Evolutionary conservation across 1,140 invertebrate genomes (phyloP).

Genomic region (Zaprionus capensis): DNA sequence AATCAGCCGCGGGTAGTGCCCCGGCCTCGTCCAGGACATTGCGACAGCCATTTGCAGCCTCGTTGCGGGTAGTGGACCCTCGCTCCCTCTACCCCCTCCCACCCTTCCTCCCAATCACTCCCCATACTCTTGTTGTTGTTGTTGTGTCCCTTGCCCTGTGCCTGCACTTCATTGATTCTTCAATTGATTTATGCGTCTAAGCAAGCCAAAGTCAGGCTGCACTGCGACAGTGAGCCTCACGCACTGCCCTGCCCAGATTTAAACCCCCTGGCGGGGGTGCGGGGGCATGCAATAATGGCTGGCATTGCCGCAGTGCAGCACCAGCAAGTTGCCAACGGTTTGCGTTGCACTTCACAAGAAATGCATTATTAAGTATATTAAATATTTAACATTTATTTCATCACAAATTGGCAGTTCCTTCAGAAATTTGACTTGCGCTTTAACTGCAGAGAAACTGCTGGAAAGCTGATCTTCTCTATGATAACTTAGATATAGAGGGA

Average conservation of each 20-base stretch:
- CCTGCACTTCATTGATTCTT: conserved; percentile 65
- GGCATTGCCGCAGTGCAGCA: background rate
- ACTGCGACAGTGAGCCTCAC: conserved; percentile 24
- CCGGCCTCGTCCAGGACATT: conserved; percentile 9
- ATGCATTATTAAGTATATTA: conserved; percentile 2
- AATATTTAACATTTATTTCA: background rate
- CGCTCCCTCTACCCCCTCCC: background rate
- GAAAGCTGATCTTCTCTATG: background rate
- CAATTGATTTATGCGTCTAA: conserved; percentile 66
- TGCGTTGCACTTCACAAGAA: background rate
- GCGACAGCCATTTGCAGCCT: conserved; percentile 43
- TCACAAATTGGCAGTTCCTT: background rate
- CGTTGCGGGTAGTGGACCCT: background rate
- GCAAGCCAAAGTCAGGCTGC: conserved; percentile 34
- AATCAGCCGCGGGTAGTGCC: conserved; percentile 33
- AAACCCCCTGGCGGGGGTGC: conserved; percentile 13
- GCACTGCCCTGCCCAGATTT: conserved; percentile 35
- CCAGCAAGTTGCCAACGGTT: background rate
- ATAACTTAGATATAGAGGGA: too few species aligned
- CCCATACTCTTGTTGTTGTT: background rate
- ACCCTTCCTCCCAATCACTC: too few species aligned
- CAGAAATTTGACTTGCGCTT: background rate
- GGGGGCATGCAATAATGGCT: conserved; percentile 7
- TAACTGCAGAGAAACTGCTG: background rate
- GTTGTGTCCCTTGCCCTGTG: conserved; percentile 25